Evolutionary conservation across 2,888 invertebrate genomes (phyloP).

Genomic region (Cheilosia soror): DNA sequence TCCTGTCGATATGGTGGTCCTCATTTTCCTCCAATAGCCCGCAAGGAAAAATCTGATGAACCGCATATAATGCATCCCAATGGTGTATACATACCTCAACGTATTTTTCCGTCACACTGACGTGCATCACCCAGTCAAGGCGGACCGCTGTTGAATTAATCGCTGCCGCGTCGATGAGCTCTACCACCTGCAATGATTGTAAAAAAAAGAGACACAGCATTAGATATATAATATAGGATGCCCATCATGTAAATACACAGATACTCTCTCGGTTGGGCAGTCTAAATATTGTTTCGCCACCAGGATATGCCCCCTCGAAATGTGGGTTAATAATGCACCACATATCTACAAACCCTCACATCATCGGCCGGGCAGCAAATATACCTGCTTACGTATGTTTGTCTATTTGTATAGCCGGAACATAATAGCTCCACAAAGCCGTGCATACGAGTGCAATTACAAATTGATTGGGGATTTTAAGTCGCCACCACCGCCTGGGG

Average conservation of each 20-base stretch:
- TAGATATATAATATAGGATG: slow-evolving; percentile 4
- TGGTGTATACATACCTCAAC: slow-evolving; percentile 80
- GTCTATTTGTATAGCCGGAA: slow-evolving; percentile 26
- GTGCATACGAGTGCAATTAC: slow-evolving; percentile 62
- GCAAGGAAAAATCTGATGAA: slow-evolving; percentile 26
- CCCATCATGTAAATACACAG: slow-evolving; percentile 14
- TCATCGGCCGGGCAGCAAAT: neutral
- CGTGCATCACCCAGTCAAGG: slow-evolving; percentile 84
- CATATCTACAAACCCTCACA: slow-evolving; percentile 27
- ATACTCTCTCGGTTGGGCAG: slow-evolving; percentile 21
- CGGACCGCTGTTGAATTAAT: slow-evolving; percentile 85
- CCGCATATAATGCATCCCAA: slow-evolving; percentile 3
- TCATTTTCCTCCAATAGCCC: slow-evolving; percentile 32
- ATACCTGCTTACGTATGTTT: neutral
- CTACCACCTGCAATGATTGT: slow-evolving; percentile 86
- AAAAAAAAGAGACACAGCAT: slow-evolving; percentile 23
- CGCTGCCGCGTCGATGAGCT: slow-evolving; percentile 86
- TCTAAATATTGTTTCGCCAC: slow-evolving; percentile 46
- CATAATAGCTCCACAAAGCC: slow-evolving; percentile 2
- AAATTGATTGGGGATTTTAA: slow-evolving; percentile 72
- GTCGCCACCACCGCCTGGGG: slow-evolving; percentile 59
- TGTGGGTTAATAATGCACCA: slow-evolving; percentile 70
- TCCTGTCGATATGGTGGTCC: slow-evolving; percentile 54
- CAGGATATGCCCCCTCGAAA: slow-evolving; percentile 47
- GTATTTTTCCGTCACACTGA: slow-evolving; percentile 83